Conservation (phyloP, 2,888 invertebrate species). For the Dynastes maya region DNA sequence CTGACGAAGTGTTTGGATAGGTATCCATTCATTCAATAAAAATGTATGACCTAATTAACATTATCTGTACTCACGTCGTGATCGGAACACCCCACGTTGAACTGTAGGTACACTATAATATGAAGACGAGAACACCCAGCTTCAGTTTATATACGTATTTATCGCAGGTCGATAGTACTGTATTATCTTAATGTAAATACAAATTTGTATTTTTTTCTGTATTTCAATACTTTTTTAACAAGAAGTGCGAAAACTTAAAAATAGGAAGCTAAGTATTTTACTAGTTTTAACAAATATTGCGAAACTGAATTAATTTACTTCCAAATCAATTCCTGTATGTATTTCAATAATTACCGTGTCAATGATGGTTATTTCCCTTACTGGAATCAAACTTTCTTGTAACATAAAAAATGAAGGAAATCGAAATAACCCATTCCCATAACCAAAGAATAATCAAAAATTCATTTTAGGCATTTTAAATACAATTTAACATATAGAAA, state of each 20-base stretch:
- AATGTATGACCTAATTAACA: conserved; percentile 43
- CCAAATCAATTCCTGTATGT: too few species aligned
- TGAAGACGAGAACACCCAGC: conserved; percentile 35
- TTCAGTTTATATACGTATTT: conserved; percentile 40
- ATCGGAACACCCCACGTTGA: conserved; percentile 30
- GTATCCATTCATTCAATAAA: conserved; percentile 17
- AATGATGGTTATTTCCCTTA: too few species aligned
- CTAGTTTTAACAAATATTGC: background rate
- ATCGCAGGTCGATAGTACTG: conserved; percentile 42
- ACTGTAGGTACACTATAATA: conserved; percentile 34
- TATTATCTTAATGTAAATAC: conserved; percentile 44
- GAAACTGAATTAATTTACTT: background rate
- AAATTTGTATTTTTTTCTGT: conserved; percentile 33
- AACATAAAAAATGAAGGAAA: too few species aligned
- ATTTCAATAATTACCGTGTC: too few species aligned
- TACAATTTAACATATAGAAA: too few species aligned
- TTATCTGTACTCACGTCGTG: conserved; percentile 39
- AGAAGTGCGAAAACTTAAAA: conserved; percentile 12
- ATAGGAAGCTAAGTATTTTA: background rate
- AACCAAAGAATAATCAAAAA: too few species aligned
- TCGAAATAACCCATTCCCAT: too few species aligned
- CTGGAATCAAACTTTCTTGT: too few species aligned
- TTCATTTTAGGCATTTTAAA: too few species aligned
- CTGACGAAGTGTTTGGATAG: conserved; percentile 19
- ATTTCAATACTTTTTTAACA: background rate